phyloP scores from a whole-genome alignment of 2,888 invertebrate genomes.

The Odiellus spinosus region DNA sequence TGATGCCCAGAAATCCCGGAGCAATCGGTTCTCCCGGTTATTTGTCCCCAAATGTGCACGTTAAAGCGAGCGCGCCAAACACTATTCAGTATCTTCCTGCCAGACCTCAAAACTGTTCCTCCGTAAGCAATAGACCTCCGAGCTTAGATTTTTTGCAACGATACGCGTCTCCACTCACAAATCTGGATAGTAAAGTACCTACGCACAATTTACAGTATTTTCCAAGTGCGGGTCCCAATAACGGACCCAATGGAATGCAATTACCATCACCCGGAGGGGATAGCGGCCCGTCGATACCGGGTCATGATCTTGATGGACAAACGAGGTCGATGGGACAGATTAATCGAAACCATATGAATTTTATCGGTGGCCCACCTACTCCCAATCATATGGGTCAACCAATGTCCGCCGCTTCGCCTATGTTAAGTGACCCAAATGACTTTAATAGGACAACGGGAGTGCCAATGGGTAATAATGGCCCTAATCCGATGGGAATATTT shows the following conservation, averaged over 20 bases:
- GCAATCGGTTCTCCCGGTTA: slow-evolving; percentile 28
- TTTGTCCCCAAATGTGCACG: slow-evolving; percentile 62
- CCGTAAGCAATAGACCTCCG: slow-evolving; percentile 45
- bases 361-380: slow-evolving; percentile 32
- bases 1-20: slow-evolving; percentile 11
- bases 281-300: slow-evolving; percentile 21
- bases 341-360: slow-evolving; percentile 20
- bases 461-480: not conserved
- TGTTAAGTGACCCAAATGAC: not conserved
- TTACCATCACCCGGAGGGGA: slow-evolving; percentile 7
- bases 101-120: slow-evolving; percentile 51
- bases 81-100: slow-evolving; percentile 96
- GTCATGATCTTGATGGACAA: slow-evolving; percentile 31
- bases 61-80: slow-evolving; percentile 91
- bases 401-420: not conserved
- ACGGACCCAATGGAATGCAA: slow-evolving; percentile 1
- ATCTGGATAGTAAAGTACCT: slow-evolving; percentile 51
- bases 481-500: slow-evolving; percentile 33
- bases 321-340: slow-evolving; percentile 27
- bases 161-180: slow-evolving; percentile 65
- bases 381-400: slow-evolving; percentile 21
- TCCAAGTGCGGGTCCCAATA: slow-evolving; percentile 36
- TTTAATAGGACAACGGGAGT: not conserved
- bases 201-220: slow-evolving; percentile 58
- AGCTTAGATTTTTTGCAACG: slow-evolving; percentile 77